These are phyloP conservation scores for Magallana angulata DNA, from an alignment of 1,140 invertebrate genomes.

Conservation along the genomic window DNA sequence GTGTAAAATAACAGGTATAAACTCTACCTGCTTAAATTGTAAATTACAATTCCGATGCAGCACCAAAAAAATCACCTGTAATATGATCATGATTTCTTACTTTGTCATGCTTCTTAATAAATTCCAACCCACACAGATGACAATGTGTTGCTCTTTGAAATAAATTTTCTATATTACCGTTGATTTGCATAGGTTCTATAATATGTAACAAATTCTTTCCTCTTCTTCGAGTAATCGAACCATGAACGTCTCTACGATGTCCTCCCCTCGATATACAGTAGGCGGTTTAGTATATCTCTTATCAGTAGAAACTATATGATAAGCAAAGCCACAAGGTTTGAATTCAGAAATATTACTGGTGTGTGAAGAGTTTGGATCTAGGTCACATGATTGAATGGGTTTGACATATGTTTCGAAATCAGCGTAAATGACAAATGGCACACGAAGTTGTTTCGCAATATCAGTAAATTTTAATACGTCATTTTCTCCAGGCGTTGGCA, in stretches of 20 bases:
- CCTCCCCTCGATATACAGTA: conserved; percentile 40
- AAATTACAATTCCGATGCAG: conserved; percentile 36
- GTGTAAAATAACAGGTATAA: conserved; percentile 50
- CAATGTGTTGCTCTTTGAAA: conserved; percentile 38
- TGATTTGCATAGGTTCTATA: conserved; percentile 32
- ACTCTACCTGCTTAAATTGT: conserved; percentile 14
- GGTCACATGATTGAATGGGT: conserved; percentile 24
- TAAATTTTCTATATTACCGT: not conserved
- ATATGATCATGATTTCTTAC: conserved; percentile 49
- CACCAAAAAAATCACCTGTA: conserved; percentile 43
- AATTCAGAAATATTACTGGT: not conserved
- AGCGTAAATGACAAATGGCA: conserved; percentile 52
- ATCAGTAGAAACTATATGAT: conserved; percentile 44
- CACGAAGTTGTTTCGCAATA: conserved; percentile 37
- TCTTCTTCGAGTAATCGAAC: conserved; percentile 36
- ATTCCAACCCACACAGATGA: not conserved
- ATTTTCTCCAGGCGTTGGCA: conserved; percentile 45
- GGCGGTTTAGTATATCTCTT: conserved; percentile 42
- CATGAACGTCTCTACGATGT: conserved; percentile 34
- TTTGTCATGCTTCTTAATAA: not conserved
- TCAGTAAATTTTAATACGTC: conserved; percentile 45
- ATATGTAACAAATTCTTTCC: conserved; percentile 18
- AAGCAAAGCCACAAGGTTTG: conserved; percentile 38
- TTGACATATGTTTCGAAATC: conserved; percentile 57
- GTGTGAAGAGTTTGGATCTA: conserved; percentile 30